These are phyloP conservation scores for Oncopodura yosiiana DNA, from an alignment of 1,140 invertebrate genomes.

Conservation along the genomic window DNA sequence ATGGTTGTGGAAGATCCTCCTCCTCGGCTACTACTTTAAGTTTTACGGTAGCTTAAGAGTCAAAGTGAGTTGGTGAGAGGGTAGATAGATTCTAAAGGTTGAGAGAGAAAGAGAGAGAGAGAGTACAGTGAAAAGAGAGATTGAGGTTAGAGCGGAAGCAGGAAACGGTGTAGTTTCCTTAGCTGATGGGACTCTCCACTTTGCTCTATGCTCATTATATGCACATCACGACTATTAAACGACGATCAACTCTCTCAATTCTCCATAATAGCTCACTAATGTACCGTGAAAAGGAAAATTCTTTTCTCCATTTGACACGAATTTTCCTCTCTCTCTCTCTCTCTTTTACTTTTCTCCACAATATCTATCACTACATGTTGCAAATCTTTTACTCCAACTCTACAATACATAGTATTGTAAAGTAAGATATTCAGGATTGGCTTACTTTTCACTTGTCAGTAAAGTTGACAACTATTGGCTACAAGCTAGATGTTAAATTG, in stretches of 20 bases:
- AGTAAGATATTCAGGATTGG: too few relatives aligned
- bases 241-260: constrained; percentile 28
- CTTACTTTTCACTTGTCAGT: too few relatives aligned
- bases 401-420: too few relatives aligned
- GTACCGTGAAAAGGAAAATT: constrained; percentile 34
- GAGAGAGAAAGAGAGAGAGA: background rate
- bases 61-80: too few relatives aligned
- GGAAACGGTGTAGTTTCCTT: constrained; percentile 30
- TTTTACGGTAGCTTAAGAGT: too few relatives aligned
- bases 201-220: constrained; percentile 33
- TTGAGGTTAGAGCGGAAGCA: constrained; percentile 34
- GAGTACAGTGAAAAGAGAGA: constrained; percentile 31
- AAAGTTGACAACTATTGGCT: too few relatives aligned
- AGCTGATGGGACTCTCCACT: constrained; percentile 25
- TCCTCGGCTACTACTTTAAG: too few relatives aligned
- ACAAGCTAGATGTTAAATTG: too few relatives aligned
- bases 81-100: too few relatives aligned
- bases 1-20: too few relatives aligned
- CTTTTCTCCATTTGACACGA: constrained; percentile 30
- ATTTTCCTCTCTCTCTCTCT: constrained; percentile 20
- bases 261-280: constrained; percentile 33
- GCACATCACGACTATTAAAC: constrained; percentile 35
- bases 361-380: too few relatives aligned
- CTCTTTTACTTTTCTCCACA: constrained; percentile 5
- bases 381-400: background rate